phyloP scores from a whole-genome alignment of 1,140 invertebrate genomes.

The Drosophila obscura region DNA sequence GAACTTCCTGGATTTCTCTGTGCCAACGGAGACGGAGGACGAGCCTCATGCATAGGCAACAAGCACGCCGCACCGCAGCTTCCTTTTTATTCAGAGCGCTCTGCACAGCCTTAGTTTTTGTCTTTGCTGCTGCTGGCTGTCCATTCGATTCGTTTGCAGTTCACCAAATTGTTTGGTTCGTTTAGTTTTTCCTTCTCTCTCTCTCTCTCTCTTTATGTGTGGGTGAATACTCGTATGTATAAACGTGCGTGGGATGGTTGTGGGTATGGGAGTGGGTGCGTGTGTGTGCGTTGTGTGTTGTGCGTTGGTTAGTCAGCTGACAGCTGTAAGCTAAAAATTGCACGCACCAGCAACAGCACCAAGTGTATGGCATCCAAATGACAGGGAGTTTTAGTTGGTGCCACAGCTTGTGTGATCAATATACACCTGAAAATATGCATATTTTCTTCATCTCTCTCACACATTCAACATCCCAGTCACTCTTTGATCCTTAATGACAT shows the following conservation, averaged over 20 bases:
- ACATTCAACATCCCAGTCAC: too few species aligned
- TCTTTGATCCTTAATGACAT: too few species aligned
- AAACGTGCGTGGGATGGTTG: too few species aligned
- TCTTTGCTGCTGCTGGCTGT: constrained; percentile 11
- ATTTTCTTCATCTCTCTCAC: too few species aligned
- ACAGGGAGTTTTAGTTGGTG: neutral
- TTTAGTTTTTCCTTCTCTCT: constrained; percentile 48
- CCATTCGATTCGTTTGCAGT: constrained; percentile 37
- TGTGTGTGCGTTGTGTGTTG: neutral
- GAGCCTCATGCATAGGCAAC: constrained; percentile 71
- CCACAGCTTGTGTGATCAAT: too few species aligned
- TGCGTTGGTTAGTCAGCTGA: constrained; percentile 49
- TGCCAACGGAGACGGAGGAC: too few species aligned
- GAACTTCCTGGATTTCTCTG: constrained; percentile 36
- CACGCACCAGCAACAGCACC: constrained; percentile 45
- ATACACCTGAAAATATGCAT: too few species aligned
- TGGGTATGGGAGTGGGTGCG: neutral
- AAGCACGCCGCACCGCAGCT: constrained; percentile 20
- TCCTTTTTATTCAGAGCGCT: neutral
- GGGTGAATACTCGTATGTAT: too few species aligned
- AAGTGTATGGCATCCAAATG: neutral
- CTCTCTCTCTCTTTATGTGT: constrained; percentile 4
- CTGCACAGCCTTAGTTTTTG: neutral
- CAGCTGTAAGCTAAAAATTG: constrained; percentile 58
- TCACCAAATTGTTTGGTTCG: constrained; percentile 58